Conservation (phyloP, 2,113 vertebrate genomes). For the Mirza zaza region DNA sequence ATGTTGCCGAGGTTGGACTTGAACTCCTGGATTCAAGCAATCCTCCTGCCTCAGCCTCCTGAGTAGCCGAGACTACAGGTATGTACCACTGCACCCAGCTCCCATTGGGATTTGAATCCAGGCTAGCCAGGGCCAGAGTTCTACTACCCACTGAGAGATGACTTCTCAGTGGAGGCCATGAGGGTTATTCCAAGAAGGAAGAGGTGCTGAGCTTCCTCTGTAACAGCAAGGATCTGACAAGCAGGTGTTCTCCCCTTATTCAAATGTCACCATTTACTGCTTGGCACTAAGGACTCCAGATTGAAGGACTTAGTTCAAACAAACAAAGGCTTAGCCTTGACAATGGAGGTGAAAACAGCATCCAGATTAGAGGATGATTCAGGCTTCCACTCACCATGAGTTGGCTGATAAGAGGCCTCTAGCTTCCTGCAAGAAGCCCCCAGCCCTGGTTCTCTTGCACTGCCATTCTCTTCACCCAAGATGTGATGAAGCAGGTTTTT, state of each 20-base stretch:
- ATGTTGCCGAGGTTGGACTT: background rate
- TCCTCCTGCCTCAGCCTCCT: too few relatives aligned
- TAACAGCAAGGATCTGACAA: background rate
- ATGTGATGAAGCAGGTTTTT: background rate
- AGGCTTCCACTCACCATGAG: background rate
- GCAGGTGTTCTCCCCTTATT: conserved; percentile 40
- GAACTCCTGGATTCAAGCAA: background rate
- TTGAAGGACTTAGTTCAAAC: conserved; percentile 49
- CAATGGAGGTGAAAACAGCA: conserved; percentile 51
- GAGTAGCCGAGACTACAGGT: too few relatives aligned
- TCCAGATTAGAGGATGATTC: background rate
- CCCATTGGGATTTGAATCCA: background rate
- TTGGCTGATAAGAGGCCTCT: conserved; percentile 1
- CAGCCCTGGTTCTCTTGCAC: background rate
- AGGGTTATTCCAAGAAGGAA: background rate
- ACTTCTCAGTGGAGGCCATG: background rate
- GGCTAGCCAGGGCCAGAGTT: background rate
- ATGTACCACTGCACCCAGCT: too few relatives aligned
- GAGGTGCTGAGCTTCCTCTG: background rate
- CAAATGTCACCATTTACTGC: conserved; percentile 28
- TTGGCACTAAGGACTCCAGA: background rate
- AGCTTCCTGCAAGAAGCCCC: background rate
- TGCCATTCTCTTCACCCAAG: background rate
- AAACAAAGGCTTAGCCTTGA: conserved; percentile 57
- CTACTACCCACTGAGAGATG: background rate